Conservation (phyloP, 2,113 vertebrate genomes). For the Tupaia tana region DNA sequence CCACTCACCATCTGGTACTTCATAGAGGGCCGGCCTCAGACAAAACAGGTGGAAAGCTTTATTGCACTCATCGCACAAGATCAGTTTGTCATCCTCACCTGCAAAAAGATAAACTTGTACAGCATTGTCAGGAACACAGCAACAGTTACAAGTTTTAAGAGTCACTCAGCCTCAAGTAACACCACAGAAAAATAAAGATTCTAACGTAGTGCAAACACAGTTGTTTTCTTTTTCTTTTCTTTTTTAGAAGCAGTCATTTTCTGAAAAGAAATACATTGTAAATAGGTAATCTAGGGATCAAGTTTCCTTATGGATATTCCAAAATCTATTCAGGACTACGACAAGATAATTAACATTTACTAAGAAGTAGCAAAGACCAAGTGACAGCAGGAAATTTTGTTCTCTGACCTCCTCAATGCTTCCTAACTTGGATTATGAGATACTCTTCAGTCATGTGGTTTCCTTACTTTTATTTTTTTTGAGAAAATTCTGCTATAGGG, state of each 20-base stretch:
- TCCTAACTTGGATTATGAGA: background rate
- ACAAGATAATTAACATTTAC: background rate
- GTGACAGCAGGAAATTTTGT: background rate
- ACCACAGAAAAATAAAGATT: background rate
- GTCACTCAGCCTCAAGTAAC: background rate
- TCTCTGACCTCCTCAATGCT: background rate
- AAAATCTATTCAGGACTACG: background rate
- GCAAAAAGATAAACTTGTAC: conserved; percentile 41
- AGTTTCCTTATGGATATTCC: background rate
- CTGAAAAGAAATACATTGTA: conserved; percentile 15
- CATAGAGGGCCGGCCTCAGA: conserved; percentile 94
- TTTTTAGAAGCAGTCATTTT: background rate
- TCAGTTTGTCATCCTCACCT: conserved; percentile 98
- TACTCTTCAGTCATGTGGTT: background rate
- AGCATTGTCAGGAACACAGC: background rate
- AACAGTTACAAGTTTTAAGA: background rate
- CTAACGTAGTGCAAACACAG: background rate
- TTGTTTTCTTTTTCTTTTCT: background rate
- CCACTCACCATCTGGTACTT: conserved; percentile 96
- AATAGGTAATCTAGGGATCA: background rate
- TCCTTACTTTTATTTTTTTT: background rate
- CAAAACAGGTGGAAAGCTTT: conserved; percentile 99
- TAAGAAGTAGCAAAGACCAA: background rate
- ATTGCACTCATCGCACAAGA: conserved; percentile 98
- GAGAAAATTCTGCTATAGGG: no score